These are phyloP conservation scores for Sminthurides bifidus DNA, from an alignment of 1,140 invertebrate species.

Conservation along the genomic window DNA sequence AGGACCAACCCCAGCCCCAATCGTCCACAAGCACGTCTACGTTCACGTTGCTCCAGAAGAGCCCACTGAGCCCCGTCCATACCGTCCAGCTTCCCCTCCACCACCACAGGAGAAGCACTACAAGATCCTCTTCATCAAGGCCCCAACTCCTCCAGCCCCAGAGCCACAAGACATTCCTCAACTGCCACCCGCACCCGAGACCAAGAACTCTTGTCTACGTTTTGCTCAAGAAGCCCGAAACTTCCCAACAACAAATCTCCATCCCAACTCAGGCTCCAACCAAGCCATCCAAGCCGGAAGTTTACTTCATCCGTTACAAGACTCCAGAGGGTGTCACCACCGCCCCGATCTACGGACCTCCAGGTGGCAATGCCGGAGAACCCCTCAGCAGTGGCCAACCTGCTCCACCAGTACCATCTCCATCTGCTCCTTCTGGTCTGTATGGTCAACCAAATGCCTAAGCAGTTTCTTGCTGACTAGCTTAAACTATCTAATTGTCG, in stretches of 20 bases:
- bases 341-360: constrained; percentile 1
- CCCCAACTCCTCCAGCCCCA: constrained; percentile 62
- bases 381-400: neutral
- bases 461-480: neutral
- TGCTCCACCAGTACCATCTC: neutral
- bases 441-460: constrained; percentile 6
- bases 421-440: constrained; percentile 6
- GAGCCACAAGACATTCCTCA: constrained; percentile 59
- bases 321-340: constrained; percentile 31
- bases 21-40: constrained; percentile 70
- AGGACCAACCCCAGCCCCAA: constrained; percentile 34
- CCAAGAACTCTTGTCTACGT: constrained; percentile 80
- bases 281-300: constrained; percentile 64
- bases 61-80: constrained; percentile 54
- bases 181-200: constrained; percentile 62
- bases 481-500: neutral
- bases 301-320: constrained; percentile 78
- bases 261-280: constrained; percentile 46
- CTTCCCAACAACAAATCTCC: constrained; percentile 58
- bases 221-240: constrained; percentile 73
- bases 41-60: constrained; percentile 67
- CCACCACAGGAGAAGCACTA: constrained; percentile 71
- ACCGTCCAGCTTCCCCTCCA: constrained; percentile 35
- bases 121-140: constrained; percentile 81
- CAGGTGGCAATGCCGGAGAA: constrained; percentile 1